Base-by-base conservation (phyloP, 2,797 vertebrate species). In the Acanthurus lineatus region DNA sequence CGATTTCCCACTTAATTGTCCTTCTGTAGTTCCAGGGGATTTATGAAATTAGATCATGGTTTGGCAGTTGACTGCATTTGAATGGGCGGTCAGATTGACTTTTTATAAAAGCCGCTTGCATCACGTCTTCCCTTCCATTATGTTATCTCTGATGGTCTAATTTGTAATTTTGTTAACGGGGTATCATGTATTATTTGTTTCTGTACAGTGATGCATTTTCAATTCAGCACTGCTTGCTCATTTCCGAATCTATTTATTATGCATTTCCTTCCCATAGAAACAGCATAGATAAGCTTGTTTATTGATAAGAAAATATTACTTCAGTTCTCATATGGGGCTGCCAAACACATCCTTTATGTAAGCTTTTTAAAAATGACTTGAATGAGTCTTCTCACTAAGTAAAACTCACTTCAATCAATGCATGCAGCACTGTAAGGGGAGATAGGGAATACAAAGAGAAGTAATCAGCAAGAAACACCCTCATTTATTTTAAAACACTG, bases 1-100 rank as follows among this genome's bases (percentile, higher is more conserved):
- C 77, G 53, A 90, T 89, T 90, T 78, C 74, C 75, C 60, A 71
- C 85, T 83, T 87, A 93, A 92, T 93, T 92, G 87, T 90, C 86
- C 86, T 84, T 84, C 77, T 85, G 63, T 86, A 81, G 73, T 91
- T 88, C 65, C 72, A 69, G 69, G 70, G 81, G 83, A 87, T 92
- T 87, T 87, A 91, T 91, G 77, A 89, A 91, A 92, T 89, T 79
- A 92, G 77, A 88, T 85, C 77, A 70, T 76, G 79, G 65, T 85
- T 82, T 54, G 73, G 78, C 79, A 77, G 82, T 83, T 85, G 81
- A 76, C 80, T 82, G 76, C 77, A 69, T 92, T 83, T 89, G 56
- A 92, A 91, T 83, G 57, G 69, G 62, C 22, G 11, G 82, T 87
- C 78, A 79, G 70, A 83, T 76, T 75, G 79, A 84, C 79, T 79